Evolutionary conservation across 2,888 invertebrate genomes (phyloP).

Genomic region (Phaonia tiefii): DNA sequence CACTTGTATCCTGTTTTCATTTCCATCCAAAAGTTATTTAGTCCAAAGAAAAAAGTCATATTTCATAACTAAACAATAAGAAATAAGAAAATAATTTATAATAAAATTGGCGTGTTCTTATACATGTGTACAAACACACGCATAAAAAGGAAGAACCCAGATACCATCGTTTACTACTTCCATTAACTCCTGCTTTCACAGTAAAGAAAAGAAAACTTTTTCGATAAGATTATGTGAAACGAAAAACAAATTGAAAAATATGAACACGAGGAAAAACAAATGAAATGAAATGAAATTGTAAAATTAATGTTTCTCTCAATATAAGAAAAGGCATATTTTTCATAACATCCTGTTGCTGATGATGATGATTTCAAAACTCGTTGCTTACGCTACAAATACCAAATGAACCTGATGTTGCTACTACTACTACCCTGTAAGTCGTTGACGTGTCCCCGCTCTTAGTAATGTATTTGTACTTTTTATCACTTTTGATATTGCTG

Average conservation of each 20-base stretch:
- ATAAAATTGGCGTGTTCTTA: slow-evolving; percentile 66
- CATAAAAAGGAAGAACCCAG: no score
- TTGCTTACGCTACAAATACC: slow-evolving; percentile 12
- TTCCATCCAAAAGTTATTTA: not conserved
- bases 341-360: slow-evolving; percentile 63
- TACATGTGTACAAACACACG: no score
- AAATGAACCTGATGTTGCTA: not conserved
- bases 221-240: slow-evolving; percentile 43
- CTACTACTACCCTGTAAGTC: no score
- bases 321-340: slow-evolving; percentile 44
- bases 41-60: slow-evolving; percentile 67
- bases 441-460: not conserved
- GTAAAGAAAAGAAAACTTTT: slow-evolving; percentile 40
- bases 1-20: not conserved
- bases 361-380: slow-evolving; percentile 30
- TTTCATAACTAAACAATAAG: slow-evolving; percentile 51
- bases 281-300: slow-evolving; percentile 65
- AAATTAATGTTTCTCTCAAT: slow-evolving; percentile 68
- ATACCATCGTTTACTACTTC: slow-evolving; percentile 22
- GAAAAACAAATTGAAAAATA: slow-evolving; percentile 58
- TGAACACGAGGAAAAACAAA: slow-evolving; percentile 33
- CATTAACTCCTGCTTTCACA: slow-evolving; percentile 26
- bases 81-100: slow-evolving; percentile 65
- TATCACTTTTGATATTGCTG: slow-evolving; percentile 58
- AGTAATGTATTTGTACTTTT: slow-evolving; percentile 19